These are phyloP conservation scores for Florisuga fusca DNA, from an alignment of 2,797 vertebrate species.

Conservation along the genomic window DNA sequence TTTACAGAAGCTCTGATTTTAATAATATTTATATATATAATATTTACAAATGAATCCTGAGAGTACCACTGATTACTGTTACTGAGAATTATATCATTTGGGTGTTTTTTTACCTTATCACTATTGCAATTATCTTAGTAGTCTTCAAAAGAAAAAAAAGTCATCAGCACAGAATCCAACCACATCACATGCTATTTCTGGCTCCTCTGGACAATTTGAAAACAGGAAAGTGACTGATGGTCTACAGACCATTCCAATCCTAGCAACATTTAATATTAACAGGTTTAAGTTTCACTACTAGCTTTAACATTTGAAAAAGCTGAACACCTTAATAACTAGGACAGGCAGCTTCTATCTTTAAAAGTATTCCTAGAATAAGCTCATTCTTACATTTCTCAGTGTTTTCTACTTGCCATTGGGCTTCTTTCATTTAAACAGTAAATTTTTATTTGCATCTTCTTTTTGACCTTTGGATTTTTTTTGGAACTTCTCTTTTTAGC, in stretches of 20 bases:
- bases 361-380: not conserved
- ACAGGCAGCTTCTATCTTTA: not conserved
- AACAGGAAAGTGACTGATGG: not conserved
- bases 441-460: not conserved
- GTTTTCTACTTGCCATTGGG: not conserved
- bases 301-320: not conserved
- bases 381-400: not conserved
- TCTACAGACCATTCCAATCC: not conserved
- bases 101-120: not conserved
- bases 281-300: not conserved
- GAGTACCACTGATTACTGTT: not conserved
- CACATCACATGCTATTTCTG: not conserved
- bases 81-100: not conserved
- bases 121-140: not conserved
- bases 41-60: not conserved
- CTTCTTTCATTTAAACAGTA: not conserved
- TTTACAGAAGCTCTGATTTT: not conserved
- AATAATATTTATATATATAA: not conserved
- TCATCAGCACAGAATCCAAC: not conserved
- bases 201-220: not conserved
- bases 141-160: not conserved
- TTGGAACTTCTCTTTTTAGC: not conserved
- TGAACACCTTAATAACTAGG: not conserved
- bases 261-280: not conserved
- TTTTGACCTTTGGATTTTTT: not conserved